A percentile compares a stretch with the other conserved stretches of the same genome.
Conservation (phyloP, 37 sponge, comb jelly and placozoan genomes). For the Spongilla lacustris region DNA sequence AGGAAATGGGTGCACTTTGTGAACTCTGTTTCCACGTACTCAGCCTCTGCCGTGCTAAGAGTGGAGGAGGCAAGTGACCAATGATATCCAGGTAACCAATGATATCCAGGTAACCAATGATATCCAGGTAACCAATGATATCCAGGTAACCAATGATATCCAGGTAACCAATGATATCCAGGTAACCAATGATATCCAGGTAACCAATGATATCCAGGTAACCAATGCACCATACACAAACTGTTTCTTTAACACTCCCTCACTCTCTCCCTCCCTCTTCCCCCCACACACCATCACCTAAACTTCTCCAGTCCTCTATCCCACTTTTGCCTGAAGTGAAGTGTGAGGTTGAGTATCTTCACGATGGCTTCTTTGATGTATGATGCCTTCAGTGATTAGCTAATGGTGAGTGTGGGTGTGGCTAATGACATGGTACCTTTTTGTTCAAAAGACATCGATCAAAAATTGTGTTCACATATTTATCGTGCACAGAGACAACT, state of each 20-base stretch:
- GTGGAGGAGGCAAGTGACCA: neutral
- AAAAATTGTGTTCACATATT: constrained; percentile 37
- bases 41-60: constrained; percentile 9
- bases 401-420: neutral
- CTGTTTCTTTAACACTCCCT: neutral
- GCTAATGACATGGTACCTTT: constrained; percentile 31
- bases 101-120: neutral
- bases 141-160: neutral
- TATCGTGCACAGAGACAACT: constrained; percentile 35
- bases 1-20: constrained; percentile 64
- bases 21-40: constrained; percentile 58
- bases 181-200: neutral
- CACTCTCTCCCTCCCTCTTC: neutral
- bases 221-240: neutral
- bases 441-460: constrained; percentile 69
- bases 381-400: constrained; percentile 25
- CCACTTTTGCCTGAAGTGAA: constrained; percentile 58
- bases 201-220: neutral
- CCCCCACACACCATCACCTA: constrained; percentile 20
- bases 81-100: neutral
- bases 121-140: neutral
- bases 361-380: constrained; percentile 65
- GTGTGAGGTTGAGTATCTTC: constrained; percentile 31
- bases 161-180: neutral
- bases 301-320: constrained; percentile 19